Evolutionary conservation across 2,888 invertebrate species (phyloP).

Genomic region (Lycophotia porphyrea): DNA sequence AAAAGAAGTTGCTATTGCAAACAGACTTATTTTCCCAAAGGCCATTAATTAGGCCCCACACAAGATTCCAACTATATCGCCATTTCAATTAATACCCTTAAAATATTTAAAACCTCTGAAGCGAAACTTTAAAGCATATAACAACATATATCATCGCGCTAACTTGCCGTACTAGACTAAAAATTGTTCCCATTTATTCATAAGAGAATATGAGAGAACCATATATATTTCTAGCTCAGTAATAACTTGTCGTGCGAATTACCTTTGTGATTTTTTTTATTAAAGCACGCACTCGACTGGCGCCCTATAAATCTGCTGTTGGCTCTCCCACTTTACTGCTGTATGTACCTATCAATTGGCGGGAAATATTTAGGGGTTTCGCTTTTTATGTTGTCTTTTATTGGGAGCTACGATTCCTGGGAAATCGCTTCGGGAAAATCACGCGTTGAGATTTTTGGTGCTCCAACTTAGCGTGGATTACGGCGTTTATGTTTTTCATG

Average conservation of each 20-base stretch:
- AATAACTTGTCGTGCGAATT: slow-evolving; percentile 88
- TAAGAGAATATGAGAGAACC: slow-evolving; percentile 82
- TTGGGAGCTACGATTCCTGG: slow-evolving; percentile 75
- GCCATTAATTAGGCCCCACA: neutral
- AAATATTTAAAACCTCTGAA: slow-evolving; percentile 56
- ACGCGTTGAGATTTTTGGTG: slow-evolving; percentile 60
- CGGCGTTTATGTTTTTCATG: slow-evolving; percentile 53
- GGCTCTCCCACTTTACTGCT: slow-evolving; percentile 85
- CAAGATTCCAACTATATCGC: neutral
- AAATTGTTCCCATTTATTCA: slow-evolving; percentile 81
- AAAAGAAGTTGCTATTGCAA: neutral
- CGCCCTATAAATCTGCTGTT: slow-evolving; percentile 88
- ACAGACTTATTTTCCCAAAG: neutral
- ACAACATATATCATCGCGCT: slow-evolving; percentile 69
- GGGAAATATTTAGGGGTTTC: slow-evolving; percentile 81
- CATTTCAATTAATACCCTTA: slow-evolving; percentile 23
- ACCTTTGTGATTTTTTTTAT: slow-evolving; percentile 88
- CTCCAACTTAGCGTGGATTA: slow-evolving; percentile 58
- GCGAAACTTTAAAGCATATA: slow-evolving; percentile 65
- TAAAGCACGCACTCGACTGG: slow-evolving; percentile 85
- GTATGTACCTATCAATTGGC: slow-evolving; percentile 85
- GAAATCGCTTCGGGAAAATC: slow-evolving; percentile 67
- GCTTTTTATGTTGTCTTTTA: slow-evolving; percentile 82
- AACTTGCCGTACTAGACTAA: slow-evolving; percentile 79
- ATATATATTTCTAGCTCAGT: slow-evolving; percentile 83